These are phyloP conservation scores for Stigmatopora argus DNA, from an alignment of 2,113 vertebrate genomes.

Conservation along the genomic window DNA sequence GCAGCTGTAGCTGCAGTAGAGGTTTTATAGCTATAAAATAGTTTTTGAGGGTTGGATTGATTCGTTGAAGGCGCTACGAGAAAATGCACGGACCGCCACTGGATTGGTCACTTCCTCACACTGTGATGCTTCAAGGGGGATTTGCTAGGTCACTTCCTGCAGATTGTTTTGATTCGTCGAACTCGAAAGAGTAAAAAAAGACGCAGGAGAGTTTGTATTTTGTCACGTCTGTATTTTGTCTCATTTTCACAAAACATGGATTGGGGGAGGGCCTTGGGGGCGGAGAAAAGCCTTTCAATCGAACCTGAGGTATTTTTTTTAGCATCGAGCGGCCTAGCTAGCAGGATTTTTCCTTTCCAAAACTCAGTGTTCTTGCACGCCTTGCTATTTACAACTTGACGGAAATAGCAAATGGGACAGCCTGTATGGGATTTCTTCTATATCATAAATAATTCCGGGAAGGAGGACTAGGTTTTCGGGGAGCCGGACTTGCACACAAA, in stretches of 20 bases:
- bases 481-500: constrained; percentile 37
- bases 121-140: no score
- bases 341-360: constrained; percentile 74
- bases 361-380: constrained; percentile 72
- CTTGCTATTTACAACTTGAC: constrained; percentile 72
- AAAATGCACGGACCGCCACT: no score
- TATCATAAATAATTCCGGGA: constrained; percentile 73
- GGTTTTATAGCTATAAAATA: no score
- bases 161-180: no score
- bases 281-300: constrained; percentile 74
- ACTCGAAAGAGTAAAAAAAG: constrained; percentile 15
- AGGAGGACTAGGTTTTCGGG: constrained; percentile 53
- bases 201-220: constrained; percentile 60
- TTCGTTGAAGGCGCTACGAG: no score
- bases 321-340: constrained; percentile 79
- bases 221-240: constrained; percentile 76
- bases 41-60: no score
- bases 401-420: constrained; percentile 74
- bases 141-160: no score
- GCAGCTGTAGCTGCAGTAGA: no score
- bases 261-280: constrained; percentile 59
- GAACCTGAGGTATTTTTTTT: constrained; percentile 77
- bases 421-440: constrained; percentile 75
- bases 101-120: no score
- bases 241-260: constrained; percentile 81